Evolutionary conservation across 2,113 vertebrate species (phyloP).

Genomic region (Bubalus kerabau): DNA sequence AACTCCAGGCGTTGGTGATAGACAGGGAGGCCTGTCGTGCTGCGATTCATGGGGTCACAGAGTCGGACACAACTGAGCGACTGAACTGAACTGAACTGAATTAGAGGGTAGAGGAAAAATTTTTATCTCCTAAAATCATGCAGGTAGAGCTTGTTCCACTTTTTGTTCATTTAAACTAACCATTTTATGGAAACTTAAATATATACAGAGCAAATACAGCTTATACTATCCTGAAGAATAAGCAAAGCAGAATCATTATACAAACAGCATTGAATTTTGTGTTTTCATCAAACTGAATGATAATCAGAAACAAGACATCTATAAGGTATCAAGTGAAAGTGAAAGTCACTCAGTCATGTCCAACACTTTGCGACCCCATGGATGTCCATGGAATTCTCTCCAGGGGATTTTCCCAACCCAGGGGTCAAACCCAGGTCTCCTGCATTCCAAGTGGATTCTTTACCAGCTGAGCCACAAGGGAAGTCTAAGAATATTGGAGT

Average conservation of each 20-base stretch:
- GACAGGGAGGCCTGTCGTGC: too few relatives aligned
- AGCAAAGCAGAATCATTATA: not conserved
- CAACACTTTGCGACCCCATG: accelerated
- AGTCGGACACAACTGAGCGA: too few relatives aligned
- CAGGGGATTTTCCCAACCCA: not conserved
- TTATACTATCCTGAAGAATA: not conserved
- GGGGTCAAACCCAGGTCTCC: not conserved
- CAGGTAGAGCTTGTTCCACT: not conserved
- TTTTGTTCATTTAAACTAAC: not conserved
- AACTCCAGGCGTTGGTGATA: too few relatives aligned
- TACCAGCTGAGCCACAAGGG: not conserved
- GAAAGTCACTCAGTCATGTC: not conserved
- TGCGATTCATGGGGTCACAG: too few relatives aligned
- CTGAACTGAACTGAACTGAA: too few relatives aligned
- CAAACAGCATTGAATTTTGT: not conserved
- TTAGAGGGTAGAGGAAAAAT: not conserved
- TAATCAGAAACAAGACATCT: not conserved
- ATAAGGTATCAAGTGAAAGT: not conserved
- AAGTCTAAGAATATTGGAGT: not conserved
- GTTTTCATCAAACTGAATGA: not conserved
- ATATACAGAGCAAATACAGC: not conserved
- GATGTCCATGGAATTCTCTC: not conserved
- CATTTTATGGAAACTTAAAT: not conserved
- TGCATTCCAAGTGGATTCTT: not conserved
- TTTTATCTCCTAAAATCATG: not conserved